Conservation (phyloP, 2,888 invertebrate species). For the Esperia sulphurella region DNA sequence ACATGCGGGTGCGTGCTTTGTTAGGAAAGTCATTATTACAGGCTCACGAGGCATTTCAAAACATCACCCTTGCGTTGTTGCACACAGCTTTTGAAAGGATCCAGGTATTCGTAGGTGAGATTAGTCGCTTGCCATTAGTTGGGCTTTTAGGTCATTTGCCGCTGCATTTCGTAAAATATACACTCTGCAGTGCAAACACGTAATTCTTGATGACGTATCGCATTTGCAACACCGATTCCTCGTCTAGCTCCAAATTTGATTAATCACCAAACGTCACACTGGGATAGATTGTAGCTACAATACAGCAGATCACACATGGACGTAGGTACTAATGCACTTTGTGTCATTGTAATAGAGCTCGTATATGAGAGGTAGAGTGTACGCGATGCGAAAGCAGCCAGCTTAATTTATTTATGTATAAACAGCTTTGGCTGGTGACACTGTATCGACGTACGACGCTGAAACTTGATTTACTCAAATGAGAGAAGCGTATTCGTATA, state of each 20-base stretch:
- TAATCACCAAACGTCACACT: conserved; percentile 23
- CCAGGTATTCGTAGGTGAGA: too few species aligned
- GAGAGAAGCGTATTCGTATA: neutral
- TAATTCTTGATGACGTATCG: conserved; percentile 1
- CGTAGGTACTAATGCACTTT: neutral
- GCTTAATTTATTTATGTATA: conserved; percentile 27
- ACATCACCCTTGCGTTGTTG: too few species aligned
- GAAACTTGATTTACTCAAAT: conserved; percentile 8
- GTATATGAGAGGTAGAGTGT: neutral
- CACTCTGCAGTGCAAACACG: neutral
- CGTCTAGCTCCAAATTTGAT: conserved; percentile 22
- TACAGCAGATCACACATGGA: neutral
- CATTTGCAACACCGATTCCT: conserved; percentile 4
- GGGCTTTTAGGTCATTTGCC: too few species aligned
- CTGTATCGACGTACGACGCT: conserved; percentile 18
- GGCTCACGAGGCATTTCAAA: too few species aligned
- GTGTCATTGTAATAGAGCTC: neutral
- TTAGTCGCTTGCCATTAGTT: too few species aligned
- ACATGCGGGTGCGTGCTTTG: too few species aligned
- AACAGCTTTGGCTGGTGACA: conserved; percentile 14
- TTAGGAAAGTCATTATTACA: too few species aligned
- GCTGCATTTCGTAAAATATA: too few species aligned
- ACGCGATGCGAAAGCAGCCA: conserved; percentile 9
- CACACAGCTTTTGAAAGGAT: too few species aligned
- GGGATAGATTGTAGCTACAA: conserved; percentile 17